Evolutionary conservation across 2,888 invertebrate genomes (phyloP), one percentile per base, ranked within the genome.

Genomic region (Acrobasis repandana): DNA sequence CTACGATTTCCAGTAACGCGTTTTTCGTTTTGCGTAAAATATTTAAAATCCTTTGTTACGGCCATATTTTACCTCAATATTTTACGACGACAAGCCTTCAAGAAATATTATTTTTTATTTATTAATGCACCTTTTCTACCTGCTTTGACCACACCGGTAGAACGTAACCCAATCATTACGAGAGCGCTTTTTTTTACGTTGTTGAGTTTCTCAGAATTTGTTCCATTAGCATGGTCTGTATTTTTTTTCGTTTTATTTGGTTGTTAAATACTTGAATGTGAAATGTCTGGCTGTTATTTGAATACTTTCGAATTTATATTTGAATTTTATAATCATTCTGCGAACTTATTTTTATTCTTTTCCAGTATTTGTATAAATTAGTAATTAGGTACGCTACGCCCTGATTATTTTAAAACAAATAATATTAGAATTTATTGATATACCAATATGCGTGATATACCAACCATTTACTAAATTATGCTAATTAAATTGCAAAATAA

Each of bases 161-260:
- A 54, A 38, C 54, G 54, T 54, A 54, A 54, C 54, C 54, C 38
- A 38, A 54, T 54, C 54, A 54, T 54, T 54, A 54, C 20, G 54
- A 54, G 43, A 54, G 54, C 11, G 18, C 38, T 38, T 38, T 54
- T 54, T 54, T 54, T 54, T 54, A 54, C 54, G 15, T 18, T 54
- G 4, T 54, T n/a, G 54, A 43, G 54, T 54, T 54, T 54, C 54
- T 54, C 54, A 14, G 54, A 38, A 54, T 54, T 54, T 54, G 54
- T 54, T 54, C 54, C 60, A 64, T 62, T 63, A 16, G 61, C 60
- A 15, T 50, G 60, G 3, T 43, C 14, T 43, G 43, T 43, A 14
- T 43, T 43, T 43, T 18, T 54, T 36, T 54, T 54, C 20, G 28
- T 54, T 54, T 16, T 33, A 0, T 38, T 38, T 18, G 6, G 11